A percentile compares a stretch with the other conserved stretches of the same genome.
Conservation (phyloP, 2,113 vertebrate genomes). For the Heterotis niloticus region DNA sequence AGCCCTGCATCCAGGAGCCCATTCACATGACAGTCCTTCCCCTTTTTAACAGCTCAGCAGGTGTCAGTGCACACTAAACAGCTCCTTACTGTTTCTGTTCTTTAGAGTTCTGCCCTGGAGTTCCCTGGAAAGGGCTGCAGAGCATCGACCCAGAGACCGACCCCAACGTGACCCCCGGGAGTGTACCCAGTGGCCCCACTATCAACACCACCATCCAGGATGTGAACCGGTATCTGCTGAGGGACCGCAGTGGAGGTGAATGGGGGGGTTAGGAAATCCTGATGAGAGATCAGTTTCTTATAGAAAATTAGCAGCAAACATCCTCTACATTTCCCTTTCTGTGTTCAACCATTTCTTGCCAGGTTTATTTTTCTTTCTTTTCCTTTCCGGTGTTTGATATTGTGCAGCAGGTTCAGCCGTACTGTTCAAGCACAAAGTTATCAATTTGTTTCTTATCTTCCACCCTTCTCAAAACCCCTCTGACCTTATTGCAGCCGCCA, state of each 20-base stretch:
- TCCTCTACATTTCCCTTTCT: slow-evolving; percentile 42
- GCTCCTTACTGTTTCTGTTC: background rate
- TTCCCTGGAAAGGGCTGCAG: slow-evolving; percentile 97
- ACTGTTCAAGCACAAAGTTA: too few species aligned
- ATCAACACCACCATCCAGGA: slow-evolving; percentile 97
- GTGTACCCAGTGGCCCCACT: slow-evolving; percentile 87
- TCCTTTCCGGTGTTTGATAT: background rate
- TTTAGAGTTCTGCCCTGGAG: slow-evolving; percentile 91
- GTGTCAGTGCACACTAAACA: background rate
- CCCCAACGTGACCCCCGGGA: slow-evolving; percentile 88
- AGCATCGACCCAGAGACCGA: slow-evolving; percentile 92
- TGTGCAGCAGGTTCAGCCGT: too few species aligned
- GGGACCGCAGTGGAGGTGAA: slow-evolving; percentile 84
- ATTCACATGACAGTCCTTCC: background rate
- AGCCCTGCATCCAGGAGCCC: background rate
- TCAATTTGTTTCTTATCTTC: slow-evolving; percentile 39
- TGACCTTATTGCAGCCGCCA: slow-evolving; percentile 48
- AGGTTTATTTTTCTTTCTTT: slow-evolving; percentile 34
- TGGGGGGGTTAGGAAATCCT: too few species aligned
- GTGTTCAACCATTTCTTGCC: slow-evolving; percentile 44
- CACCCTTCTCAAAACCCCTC: slow-evolving; percentile 35
- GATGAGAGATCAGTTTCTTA: too few species aligned
- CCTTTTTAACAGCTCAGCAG: background rate
- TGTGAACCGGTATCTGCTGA: slow-evolving; percentile 91
- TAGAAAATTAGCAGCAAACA: too few species aligned